These are phyloP conservation scores for Lordiphosa andalusiaca DNA, from an alignment of 2,888 invertebrate genomes.

Conservation along the genomic window DNA sequence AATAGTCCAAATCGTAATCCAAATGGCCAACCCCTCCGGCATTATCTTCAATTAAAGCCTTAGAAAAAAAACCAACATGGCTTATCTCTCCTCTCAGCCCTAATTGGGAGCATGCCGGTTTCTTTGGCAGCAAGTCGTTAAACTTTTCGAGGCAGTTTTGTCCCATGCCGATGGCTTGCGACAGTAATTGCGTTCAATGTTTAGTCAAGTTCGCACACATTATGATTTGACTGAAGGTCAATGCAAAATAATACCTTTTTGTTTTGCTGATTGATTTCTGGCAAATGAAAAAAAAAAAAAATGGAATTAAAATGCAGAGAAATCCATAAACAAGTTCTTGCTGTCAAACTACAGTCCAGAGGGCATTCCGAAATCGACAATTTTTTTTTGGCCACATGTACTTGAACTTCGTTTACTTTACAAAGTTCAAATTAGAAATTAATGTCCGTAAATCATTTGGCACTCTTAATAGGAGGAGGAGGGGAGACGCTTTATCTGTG, in stretches of 20 bases:
- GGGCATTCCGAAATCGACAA: constrained; percentile 17
- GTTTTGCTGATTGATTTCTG: constrained; percentile 67
- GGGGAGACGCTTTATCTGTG: neutral
- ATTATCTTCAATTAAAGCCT: constrained; percentile 7
- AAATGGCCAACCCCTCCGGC: neutral
- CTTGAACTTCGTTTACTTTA: constrained; percentile 51
- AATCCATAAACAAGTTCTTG: constrained; percentile 48
- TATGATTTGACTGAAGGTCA: constrained; percentile 65
- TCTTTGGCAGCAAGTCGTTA: constrained; percentile 59
- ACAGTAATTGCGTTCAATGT: constrained; percentile 67
- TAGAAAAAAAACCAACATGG: constrained; percentile 3
- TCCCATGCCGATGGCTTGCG: constrained; percentile 4
- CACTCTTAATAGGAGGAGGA: constrained; percentile 22
- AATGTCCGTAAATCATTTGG: constrained; percentile 38
- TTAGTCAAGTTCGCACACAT: constrained; percentile 62
- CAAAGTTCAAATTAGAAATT: constrained; percentile 51
- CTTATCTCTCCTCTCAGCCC: constrained; percentile 41
- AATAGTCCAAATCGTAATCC: too few relatives aligned
- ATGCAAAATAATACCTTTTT: constrained; percentile 34
- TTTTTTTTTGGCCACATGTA: constrained; percentile 45
- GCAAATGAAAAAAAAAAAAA: constrained; percentile 18
- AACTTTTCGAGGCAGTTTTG: constrained; percentile 66
- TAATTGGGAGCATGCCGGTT: constrained; percentile 47
- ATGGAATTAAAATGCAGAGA: constrained; percentile 16
- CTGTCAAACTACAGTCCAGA: neutral